Evolutionary conservation across 2,797 vertebrate species (phyloP).

Genomic region (Esox masquinongy): DNA sequence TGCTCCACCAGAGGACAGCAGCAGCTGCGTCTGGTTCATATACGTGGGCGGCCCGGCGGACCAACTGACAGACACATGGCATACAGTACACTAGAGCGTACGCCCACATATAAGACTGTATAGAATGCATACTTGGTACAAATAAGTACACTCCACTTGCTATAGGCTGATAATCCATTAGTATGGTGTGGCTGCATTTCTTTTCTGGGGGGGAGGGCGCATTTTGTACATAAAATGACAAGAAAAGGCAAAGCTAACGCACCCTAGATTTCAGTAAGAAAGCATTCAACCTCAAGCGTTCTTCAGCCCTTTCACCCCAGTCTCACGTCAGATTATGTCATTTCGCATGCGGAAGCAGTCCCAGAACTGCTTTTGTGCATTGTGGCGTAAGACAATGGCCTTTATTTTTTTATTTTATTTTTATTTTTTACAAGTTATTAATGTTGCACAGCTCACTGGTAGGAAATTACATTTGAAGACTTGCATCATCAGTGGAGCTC

Average conservation of each 20-base stretch:
- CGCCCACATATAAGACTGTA: background rate
- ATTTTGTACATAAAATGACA: background rate
- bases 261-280: background rate
- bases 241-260: background rate
- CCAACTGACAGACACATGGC: background rate
- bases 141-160: background rate
- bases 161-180: background rate
- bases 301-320: background rate
- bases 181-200: background rate
- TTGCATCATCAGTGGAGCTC: background rate
- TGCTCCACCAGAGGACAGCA: background rate
- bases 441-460: slow-evolving; percentile 9
- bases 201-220: background rate
- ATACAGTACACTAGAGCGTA: background rate
- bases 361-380: too few relatives aligned
- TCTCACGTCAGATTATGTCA: too few relatives aligned
- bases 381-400: too few relatives aligned
- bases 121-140: background rate
- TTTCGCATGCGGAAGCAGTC: too few relatives aligned
- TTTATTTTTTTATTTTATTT: too few relatives aligned
- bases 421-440: slow-evolving; percentile 12
- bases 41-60: background rate
- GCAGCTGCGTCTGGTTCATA: background rate
- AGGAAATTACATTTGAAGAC: background rate
- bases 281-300: background rate